phyloP scores from a whole-genome alignment of 1,140 invertebrate species.

The Bilobella aurantiaca region DNA sequence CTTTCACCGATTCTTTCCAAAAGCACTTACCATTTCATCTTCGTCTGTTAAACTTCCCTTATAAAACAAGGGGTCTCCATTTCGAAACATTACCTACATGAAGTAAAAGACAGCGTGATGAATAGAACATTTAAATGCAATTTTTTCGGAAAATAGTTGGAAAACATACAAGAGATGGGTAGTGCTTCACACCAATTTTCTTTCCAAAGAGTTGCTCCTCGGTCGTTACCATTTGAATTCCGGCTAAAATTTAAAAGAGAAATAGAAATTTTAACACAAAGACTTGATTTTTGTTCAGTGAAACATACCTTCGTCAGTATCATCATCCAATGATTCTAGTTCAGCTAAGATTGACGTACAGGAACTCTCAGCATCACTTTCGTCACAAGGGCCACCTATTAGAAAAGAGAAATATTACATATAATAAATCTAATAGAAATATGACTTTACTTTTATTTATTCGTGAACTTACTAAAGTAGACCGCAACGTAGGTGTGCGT shows the following conservation, averaged over 20 bases:
- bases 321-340: conserved; percentile 86
- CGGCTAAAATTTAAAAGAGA: conserved; percentile 43
- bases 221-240: conserved; percentile 86
- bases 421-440: too few species aligned
- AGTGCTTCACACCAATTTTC: conserved; percentile 71
- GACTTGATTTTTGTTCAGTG: neutral
- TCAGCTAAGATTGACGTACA: conserved; percentile 74
- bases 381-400: conserved; percentile 68
- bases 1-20: too few species aligned
- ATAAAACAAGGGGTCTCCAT: conserved; percentile 46
- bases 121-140: too few species aligned
- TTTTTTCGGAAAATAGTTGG: neutral
- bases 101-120: neutral
- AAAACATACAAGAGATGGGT: conserved; percentile 54
- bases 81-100: conserved; percentile 66
- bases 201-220: conserved; percentile 67
- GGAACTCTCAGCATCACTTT: conserved; percentile 73
- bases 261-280: neutral
- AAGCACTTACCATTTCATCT: conserved; percentile 62
- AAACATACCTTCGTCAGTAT: conserved; percentile 59
- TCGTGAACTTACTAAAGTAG: conserved; percentile 63
- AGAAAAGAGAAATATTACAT: neutral
- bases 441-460: neutral
- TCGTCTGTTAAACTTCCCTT: conserved; percentile 72
- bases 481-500: conserved; percentile 89